Conservation (phyloP, 2,113 vertebrate species). For the Paracanthobrama guichenoti region DNA sequence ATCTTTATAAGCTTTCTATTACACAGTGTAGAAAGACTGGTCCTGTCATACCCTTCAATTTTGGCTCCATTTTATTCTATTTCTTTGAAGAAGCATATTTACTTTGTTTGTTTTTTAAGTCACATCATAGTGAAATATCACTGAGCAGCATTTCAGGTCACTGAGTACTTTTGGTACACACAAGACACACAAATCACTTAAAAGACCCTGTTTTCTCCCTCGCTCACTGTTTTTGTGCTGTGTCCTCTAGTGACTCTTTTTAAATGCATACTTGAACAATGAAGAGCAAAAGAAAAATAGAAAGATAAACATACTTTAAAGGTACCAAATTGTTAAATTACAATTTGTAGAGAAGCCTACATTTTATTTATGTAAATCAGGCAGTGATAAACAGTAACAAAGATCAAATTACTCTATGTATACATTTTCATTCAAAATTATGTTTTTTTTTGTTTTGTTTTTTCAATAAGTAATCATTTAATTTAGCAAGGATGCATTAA, state of each 20-base stretch:
- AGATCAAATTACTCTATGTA: too few species aligned
- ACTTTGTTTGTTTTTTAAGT: constrained; percentile 14
- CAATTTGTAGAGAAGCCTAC: background rate
- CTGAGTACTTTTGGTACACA: constrained; percentile 4
- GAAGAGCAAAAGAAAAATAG: background rate
- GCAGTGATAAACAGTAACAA: too few species aligned
- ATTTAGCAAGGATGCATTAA: background rate
- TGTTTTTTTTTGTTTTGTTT: too few species aligned
- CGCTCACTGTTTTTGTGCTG: constrained; percentile 11
- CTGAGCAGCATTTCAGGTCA: constrained; percentile 50
- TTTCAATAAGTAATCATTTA: too few species aligned
- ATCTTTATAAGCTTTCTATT: too few species aligned
- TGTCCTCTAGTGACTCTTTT: background rate
- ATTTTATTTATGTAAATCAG: background rate
- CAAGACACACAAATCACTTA: constrained; percentile 16
- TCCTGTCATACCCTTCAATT: background rate
- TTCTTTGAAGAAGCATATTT: constrained; percentile 27
- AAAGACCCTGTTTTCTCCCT: background rate
- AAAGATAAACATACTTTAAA: background rate
- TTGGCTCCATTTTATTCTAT: background rate
- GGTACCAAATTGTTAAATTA: background rate
- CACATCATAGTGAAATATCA: constrained; percentile 50
- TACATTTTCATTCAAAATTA: too few species aligned
- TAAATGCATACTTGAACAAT: background rate
- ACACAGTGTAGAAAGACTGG: background rate